These are phyloP conservation scores for Urechis unicinctus DNA, from an alignment of 2,888 invertebrate genomes.

Conservation along the genomic window DNA sequence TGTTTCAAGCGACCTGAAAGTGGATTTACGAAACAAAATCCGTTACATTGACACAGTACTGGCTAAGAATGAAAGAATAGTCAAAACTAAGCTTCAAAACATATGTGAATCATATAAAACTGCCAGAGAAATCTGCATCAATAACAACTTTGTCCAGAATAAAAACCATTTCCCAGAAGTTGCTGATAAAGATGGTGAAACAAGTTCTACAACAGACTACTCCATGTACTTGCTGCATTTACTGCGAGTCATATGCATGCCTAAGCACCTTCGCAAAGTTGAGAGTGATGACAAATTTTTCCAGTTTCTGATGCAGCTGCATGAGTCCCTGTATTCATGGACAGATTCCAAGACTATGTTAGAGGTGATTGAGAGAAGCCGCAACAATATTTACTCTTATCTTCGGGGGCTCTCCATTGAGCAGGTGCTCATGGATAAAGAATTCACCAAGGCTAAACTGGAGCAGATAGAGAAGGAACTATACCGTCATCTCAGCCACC, in stretches of 20 bases:
- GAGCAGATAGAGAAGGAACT: constrained; percentile 21
- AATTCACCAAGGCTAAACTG: constrained; percentile 22
- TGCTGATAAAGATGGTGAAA: constrained; percentile 12
- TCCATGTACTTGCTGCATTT: constrained; percentile 19
- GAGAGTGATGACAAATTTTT: constrained; percentile 22
- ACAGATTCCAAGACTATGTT: constrained; percentile 10
- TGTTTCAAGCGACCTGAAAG: constrained; percentile 13
- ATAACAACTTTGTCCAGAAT: constrained; percentile 16
- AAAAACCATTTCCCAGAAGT: constrained; percentile 20
- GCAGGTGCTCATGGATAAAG: constrained; percentile 20
- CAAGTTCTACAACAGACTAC: constrained; percentile 14
- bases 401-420: constrained; percentile 19
- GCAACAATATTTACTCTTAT: constrained; percentile 19
- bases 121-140: constrained; percentile 21
- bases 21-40: constrained; percentile 21
- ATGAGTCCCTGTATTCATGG: constrained; percentile 17
- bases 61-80: constrained; percentile 10
- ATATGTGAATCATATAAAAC: constrained; percentile 18
- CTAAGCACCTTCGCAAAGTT: constrained; percentile 15
- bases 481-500: constrained; percentile 19
- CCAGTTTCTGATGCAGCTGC: constrained; percentile 19
- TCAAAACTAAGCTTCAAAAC: constrained; percentile 16
- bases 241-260: constrained; percentile 19
- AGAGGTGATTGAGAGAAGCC: constrained; percentile 19
- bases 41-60: constrained; percentile 21